Evolutionary conservation across 2,888 invertebrate species (phyloP).

Genomic region (Schrankia costaestrigalis): DNA sequence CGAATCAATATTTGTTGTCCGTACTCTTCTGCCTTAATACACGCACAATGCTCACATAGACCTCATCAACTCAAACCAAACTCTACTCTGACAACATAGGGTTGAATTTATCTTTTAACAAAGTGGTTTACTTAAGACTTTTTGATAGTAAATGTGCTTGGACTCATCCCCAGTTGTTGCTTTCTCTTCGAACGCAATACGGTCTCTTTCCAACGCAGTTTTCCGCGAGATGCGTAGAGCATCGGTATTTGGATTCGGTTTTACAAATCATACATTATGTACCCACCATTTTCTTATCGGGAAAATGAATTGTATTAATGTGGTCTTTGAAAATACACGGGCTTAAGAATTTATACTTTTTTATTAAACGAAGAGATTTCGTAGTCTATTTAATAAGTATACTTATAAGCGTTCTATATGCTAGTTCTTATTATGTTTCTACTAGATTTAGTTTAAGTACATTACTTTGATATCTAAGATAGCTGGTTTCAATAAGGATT

Average conservation of each 20-base stretch:
- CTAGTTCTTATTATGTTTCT: too few species aligned
- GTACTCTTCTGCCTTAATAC: slow-evolving; percentile 80
- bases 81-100: slow-evolving; percentile 4
- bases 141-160: slow-evolving; percentile 27
- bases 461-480: too few species aligned
- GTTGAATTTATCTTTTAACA: slow-evolving; percentile 9
- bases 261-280: slow-evolving; percentile 34
- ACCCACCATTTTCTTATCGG: slow-evolving; percentile 34
- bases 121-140: slow-evolving; percentile 32
- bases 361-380: too few species aligned
- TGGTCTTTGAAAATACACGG: too few species aligned
- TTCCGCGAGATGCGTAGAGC: slow-evolving; percentile 58
- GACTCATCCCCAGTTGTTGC: slow-evolving; percentile 69
- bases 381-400: too few species aligned
- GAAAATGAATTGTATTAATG: slow-evolving; percentile 35
- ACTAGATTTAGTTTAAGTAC: too few species aligned
- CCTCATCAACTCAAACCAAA: slow-evolving; percentile 9
- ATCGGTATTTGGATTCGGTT: slow-evolving; percentile 36
- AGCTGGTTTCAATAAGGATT: too few species aligned
- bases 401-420: too few species aligned
- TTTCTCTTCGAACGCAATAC: slow-evolving; percentile 73
- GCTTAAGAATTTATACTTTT: too few species aligned
- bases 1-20: slow-evolving; percentile 82
- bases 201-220: slow-evolving; percentile 70
- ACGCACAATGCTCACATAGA: slow-evolving; percentile 72